These are phyloP conservation scores for Hestina assimilis DNA, from an alignment of 1,140 invertebrate genomes.

Conservation along the genomic window DNA sequence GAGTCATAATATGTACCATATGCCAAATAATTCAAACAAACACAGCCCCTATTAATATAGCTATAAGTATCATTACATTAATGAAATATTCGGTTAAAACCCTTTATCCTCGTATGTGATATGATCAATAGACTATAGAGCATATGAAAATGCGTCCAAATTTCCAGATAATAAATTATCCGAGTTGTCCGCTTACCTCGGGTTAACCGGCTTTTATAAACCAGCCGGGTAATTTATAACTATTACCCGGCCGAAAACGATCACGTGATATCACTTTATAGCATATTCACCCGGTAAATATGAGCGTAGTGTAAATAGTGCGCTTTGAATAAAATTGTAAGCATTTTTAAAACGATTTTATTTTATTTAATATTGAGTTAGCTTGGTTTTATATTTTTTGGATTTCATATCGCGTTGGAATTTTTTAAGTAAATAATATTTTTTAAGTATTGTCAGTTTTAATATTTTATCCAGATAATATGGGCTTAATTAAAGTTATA, in stretches of 20 bases:
- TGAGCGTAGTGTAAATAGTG: slow-evolving; percentile 43
- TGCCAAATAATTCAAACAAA: not conserved
- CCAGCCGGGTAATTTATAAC: slow-evolving; percentile 77
- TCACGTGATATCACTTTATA: slow-evolving; percentile 78
- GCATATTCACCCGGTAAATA: slow-evolving; percentile 72
- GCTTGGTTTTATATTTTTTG: not conserved
- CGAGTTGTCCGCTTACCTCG: slow-evolving; percentile 75
- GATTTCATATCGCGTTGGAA: too few relatives aligned
- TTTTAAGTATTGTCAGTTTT: too few relatives aligned
- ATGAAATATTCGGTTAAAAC: slow-evolving; percentile 10
- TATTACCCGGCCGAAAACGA: slow-evolving; percentile 73
- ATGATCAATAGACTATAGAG: slow-evolving; percentile 57
- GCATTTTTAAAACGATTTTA: slow-evolving; percentile 13
- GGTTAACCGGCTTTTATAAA: slow-evolving; percentile 78
- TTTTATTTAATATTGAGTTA: not conserved
- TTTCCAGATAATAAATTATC: slow-evolving; percentile 76
- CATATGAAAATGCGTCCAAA: slow-evolving; percentile 70
- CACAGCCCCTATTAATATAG: slow-evolving; percentile 1
- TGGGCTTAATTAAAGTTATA: too few relatives aligned
- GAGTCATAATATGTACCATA: not conserved
- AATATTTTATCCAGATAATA: too few relatives aligned
- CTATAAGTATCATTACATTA: slow-evolving; percentile 8
- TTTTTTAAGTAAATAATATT: too few relatives aligned
- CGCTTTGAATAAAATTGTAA: slow-evolving; percentile 24
- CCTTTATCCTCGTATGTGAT: slow-evolving; percentile 26